Evolutionary conservation across 2,113 vertebrate species (phyloP), one percentile per base, ranked within the genome.

Genomic region (Phyllostomus hastatus): DNA sequence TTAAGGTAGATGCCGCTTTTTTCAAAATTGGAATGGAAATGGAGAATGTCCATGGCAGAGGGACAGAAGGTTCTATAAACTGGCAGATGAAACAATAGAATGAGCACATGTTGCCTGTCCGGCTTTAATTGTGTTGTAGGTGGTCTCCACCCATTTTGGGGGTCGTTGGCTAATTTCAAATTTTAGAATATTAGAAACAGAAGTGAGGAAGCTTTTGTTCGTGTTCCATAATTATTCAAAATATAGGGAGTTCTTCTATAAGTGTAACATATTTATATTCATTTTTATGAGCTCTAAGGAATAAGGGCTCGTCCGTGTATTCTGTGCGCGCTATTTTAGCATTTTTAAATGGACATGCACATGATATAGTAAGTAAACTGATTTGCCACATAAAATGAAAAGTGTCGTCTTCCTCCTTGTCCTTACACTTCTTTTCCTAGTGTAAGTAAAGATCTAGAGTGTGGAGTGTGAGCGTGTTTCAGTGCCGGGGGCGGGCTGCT

Each of bases 341-440:
- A 50, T 86, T 38, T 91, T 95, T 88, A 88, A 79, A 8, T 91
- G 88, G 83, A 95, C 88, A 81, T 85, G 93, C 90, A 84, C 78
- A 20, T 75, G 73, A 78, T 14, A 78, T 7, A 91, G 28, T 86
- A 48, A 92, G 52, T 75, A 73, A 76, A 97, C 35, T 96, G 85
- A 93, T 88, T 75, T 97, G 67, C 35, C 78, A 59, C 88, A 8
- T 90, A 92, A 76, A 96, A 95, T 95, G 98, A 92, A 97, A 97
- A 96, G 80, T 90, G 88, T 98, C 97, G 87, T 97, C 90, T 91
- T 78, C 38, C 73, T 97, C 83, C 57, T 98, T 98, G 97, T 94
- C 75, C 96, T 97, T 97, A 86, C 83, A 64, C 19, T 26, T 38
- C 41, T 89, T 88, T 86, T 4, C 66, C 52, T 87, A 76, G 38